phyloP scores from a whole-genome alignment of 1,140 invertebrate genomes.

The Calephelis nemesis region DNA sequence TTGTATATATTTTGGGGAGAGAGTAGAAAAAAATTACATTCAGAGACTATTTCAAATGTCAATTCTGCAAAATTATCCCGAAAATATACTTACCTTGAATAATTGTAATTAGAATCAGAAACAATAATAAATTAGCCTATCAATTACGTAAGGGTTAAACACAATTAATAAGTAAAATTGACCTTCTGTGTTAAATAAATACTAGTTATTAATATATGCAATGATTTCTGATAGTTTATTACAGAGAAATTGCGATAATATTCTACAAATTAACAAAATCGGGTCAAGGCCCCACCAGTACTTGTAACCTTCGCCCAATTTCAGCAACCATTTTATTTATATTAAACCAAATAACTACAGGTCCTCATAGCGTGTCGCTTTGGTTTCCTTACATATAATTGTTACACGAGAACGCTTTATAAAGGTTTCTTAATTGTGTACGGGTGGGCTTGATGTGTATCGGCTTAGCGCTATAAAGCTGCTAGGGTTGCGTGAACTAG shows the following conservation, averaged over 20 bases:
- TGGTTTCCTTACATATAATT: conserved; percentile 51
- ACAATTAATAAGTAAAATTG: background rate
- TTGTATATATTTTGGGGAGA: too few relatives aligned
- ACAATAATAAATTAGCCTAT: background rate
- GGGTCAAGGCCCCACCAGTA: conserved; percentile 47
- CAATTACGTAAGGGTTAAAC: background rate
- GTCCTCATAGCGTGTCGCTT: conserved; percentile 30
- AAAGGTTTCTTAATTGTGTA: conserved; percentile 56
- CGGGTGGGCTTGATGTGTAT: conserved; percentile 49
- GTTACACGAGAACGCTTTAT: conserved; percentile 50
- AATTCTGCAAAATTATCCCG: too few relatives aligned
- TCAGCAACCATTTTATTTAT: conserved; percentile 37
- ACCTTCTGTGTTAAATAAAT: background rate
- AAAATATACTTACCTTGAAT: too few relatives aligned
- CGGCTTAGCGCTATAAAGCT: conserved; percentile 42
- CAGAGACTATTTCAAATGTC: too few relatives aligned
- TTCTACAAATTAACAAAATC: conserved; percentile 15
- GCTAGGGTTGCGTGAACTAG: conserved; percentile 65
- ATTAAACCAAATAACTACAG: conserved; percentile 11
- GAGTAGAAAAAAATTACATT: too few relatives aligned
- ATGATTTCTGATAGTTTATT: background rate
- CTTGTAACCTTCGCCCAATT: conserved; percentile 50
- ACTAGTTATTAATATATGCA: background rate
- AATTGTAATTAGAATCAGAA: too few relatives aligned
- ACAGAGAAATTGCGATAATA: conserved; percentile 5